Conservation (phyloP, 2,888 invertebrate genomes). For the Cancer borealis region DNA sequence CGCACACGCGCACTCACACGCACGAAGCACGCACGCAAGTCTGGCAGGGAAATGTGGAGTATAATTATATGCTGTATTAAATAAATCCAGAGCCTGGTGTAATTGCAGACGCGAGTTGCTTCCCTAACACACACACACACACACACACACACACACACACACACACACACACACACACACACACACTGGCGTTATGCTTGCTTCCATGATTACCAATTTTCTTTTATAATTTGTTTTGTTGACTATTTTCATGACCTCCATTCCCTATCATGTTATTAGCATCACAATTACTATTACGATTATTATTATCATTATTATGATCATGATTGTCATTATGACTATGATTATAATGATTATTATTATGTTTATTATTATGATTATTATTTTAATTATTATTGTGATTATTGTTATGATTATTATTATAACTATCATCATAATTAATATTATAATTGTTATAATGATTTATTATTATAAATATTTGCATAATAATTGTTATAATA, state of each 20-base stretch:
- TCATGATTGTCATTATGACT: not conserved
- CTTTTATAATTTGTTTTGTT: too few species aligned
- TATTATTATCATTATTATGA: slow-evolving; percentile 7
- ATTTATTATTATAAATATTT: not conserved
- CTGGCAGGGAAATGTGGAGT: slow-evolving; percentile 18
- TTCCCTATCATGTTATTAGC: not conserved
- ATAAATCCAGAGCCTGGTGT: slow-evolving; percentile 22
- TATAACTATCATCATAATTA: not conserved
- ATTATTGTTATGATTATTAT: not conserved
- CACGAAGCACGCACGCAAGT: not conserved
- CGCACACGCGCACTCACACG: slow-evolving; percentile 52
- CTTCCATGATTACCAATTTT: not conserved
- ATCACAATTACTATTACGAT: not conserved
- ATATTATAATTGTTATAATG: not conserved
- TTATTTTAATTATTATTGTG: not conserved
- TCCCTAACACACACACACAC: slow-evolving; percentile 44
- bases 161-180: not conserved
- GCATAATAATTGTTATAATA: not conserved
- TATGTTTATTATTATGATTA: not conserved
- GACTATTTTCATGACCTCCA: too few species aligned
- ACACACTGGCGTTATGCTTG: slow-evolving; percentile 20
- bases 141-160: slow-evolving; percentile 53
- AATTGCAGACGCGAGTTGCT: slow-evolving; percentile 32
- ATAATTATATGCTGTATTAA: slow-evolving; percentile 47
- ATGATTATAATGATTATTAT: not conserved